These are phyloP conservation scores for Neopelma chrysocephalum DNA, from an alignment of 2,797 vertebrate species.

Conservation along the genomic window DNA sequence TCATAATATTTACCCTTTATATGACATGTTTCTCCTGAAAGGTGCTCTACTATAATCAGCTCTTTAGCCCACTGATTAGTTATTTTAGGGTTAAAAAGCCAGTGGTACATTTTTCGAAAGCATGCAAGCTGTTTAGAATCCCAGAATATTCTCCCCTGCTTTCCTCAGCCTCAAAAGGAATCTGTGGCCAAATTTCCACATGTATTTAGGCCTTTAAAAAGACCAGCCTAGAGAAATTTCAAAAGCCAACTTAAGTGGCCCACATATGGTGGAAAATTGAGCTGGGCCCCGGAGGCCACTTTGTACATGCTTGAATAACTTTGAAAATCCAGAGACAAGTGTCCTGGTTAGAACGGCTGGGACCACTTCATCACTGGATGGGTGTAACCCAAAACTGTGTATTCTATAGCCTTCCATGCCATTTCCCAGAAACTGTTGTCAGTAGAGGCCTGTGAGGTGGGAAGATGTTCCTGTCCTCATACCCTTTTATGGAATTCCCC, in stretches of 20 bases:
- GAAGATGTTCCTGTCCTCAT: too few relatives aligned
- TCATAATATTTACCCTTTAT: neutral
- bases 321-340: neutral
- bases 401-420: too few relatives aligned
- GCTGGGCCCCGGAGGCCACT: neutral
- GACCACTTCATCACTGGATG: too few relatives aligned
- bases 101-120: neutral
- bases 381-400: too few relatives aligned
- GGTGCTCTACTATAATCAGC: neutral
- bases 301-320: neutral
- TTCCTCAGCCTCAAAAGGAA: neutral
- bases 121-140: neutral
- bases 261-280: neutral
- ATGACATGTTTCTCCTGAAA: neutral
- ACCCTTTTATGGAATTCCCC: too few relatives aligned
- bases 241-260: neutral
- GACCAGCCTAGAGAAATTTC: neutral
- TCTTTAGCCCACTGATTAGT: neutral
- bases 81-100: neutral
- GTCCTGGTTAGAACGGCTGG: too few relatives aligned
- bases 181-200: neutral
- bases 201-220: neutral
- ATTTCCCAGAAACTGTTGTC: too few relatives aligned
- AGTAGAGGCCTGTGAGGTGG: too few relatives aligned
- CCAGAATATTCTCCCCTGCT: neutral